A percentile compares a stretch with the other conserved stretches of the same genome.
These are phyloP conservation scores for Meleagris gallopavo DNA, from an alignment of 2,113 vertebrate species.

Conservation along the genomic window DNA sequence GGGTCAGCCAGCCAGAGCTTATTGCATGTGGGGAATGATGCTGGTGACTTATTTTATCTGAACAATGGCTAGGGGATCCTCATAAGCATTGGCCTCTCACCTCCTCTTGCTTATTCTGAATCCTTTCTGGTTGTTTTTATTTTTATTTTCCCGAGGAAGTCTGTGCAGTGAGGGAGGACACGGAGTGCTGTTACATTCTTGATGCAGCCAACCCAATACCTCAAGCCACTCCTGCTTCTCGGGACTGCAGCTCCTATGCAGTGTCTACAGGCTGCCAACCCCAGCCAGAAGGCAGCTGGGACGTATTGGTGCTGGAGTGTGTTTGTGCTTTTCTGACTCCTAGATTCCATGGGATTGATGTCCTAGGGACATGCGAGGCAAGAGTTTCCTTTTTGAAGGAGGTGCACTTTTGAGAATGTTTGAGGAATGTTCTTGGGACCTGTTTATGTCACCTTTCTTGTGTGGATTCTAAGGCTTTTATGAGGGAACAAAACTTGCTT, in stretches of 20 bases:
- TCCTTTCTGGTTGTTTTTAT: not conserved
- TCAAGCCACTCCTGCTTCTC: not conserved
- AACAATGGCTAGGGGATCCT: conserved; percentile 48
- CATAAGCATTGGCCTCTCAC: conserved; percentile 43
- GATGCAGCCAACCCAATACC: not conserved
- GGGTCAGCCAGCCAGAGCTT: not conserved
- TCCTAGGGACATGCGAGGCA: not conserved
- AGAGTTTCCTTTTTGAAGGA: not conserved
- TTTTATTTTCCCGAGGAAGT: not conserved
- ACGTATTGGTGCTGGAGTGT: not conserved
- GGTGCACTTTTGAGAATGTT: not conserved
- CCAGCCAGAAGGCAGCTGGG: not conserved
- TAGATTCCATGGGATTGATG: not conserved
- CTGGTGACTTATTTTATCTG: conserved; percentile 47
- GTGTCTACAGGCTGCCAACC: not conserved
- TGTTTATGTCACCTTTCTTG: not conserved
- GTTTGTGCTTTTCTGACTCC: not conserved
- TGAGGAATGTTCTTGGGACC: not conserved
- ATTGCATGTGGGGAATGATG: conserved; percentile 40
- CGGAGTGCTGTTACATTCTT: not conserved
- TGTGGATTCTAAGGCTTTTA: not conserved
- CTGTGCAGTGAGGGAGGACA: not conserved
- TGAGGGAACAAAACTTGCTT: not conserved
- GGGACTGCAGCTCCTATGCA: accelerated
- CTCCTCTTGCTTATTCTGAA: not conserved